These are phyloP conservation scores for Nephrotoma guestfalica DNA, from an alignment of 2,888 invertebrate genomes.

Conservation along the genomic window DNA sequence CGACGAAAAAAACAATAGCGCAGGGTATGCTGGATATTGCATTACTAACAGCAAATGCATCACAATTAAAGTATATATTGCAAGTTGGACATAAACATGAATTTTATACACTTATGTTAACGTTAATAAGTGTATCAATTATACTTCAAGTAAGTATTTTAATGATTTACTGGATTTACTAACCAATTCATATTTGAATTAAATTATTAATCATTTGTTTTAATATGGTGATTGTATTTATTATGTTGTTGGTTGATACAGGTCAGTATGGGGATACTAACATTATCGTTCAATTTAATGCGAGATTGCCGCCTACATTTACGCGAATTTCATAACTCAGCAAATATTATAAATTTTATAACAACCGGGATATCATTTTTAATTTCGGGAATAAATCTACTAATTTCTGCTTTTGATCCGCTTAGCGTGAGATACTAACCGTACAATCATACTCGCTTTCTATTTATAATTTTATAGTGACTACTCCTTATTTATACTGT, in stretches of 20 bases:
- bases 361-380: slow-evolving; percentile 55
- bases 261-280: slow-evolving; percentile 61
- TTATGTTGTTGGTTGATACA: slow-evolving; percentile 22
- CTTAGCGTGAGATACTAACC: slow-evolving; percentile 20
- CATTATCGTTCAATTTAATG: slow-evolving; percentile 56
- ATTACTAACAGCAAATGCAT: slow-evolving; percentile 73
- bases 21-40: slow-evolving; percentile 86
- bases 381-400: slow-evolving; percentile 58
- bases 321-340: slow-evolving; percentile 51
- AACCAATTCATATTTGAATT: background rate
- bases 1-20: slow-evolving; percentile 83
- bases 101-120: slow-evolving; percentile 69
- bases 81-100: slow-evolving; percentile 74
- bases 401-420: slow-evolving; percentile 70
- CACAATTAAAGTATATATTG: slow-evolving; percentile 73
- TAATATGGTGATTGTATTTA: background rate
- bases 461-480: background rate
- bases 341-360: slow-evolving; percentile 52
- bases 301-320: slow-evolving; percentile 63
- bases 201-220: background rate
- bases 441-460: background rate
- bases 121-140: slow-evolving; percentile 67
- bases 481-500: background rate
- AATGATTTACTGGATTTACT: background rate
- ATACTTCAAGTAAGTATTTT: slow-evolving; percentile 56